A percentile compares a stretch with the other conserved stretches of the same genome.
These are phyloP conservation scores for Cherax destructor DNA, from an alignment of 1,140 invertebrate species.

Conservation along the genomic window DNA sequence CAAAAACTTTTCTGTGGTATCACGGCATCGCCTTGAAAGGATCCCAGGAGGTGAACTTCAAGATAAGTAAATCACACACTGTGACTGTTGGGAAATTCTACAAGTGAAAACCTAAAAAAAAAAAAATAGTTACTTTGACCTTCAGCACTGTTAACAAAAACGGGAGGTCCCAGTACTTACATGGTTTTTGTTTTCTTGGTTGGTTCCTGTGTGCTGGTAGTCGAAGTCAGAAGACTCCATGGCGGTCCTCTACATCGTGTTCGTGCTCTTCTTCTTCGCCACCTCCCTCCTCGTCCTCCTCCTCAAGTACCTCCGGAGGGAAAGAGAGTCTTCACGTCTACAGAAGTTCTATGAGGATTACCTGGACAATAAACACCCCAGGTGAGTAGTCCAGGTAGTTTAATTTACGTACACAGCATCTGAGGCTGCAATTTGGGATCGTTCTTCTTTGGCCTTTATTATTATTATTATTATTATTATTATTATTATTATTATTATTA, in stretches of 20 bases:
- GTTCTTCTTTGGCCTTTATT: not conserved
- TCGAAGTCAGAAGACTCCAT: conserved; percentile 28
- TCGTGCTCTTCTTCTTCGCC: conserved; percentile 75
- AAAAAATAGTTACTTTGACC: too few species aligned
- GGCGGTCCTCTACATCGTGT: conserved; percentile 75
- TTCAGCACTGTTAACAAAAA: too few species aligned
- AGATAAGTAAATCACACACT: too few species aligned
- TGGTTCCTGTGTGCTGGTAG: too few species aligned
- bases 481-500: not conserved
- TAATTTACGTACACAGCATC: not conserved
- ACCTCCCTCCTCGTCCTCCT: conserved; percentile 75
- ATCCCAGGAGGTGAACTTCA: too few species aligned
- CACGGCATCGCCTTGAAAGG: too few species aligned
- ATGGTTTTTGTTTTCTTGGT: too few species aligned
- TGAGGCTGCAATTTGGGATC: too few species aligned
- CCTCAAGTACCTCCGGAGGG: conserved; percentile 75
- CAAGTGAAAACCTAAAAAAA: too few species aligned
- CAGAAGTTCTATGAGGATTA: conserved; percentile 74
- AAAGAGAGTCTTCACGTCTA: conserved; percentile 74
- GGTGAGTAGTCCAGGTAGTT: not conserved
- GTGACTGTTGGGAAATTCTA: too few species aligned
- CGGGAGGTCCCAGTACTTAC: too few species aligned
- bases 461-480: not conserved
- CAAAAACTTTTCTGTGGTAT: too few species aligned
- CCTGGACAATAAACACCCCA: conserved; percentile 64